Base-by-base conservation (phyloP, 1,140 invertebrate genomes). In the Harpegnathos saltator region DNA sequence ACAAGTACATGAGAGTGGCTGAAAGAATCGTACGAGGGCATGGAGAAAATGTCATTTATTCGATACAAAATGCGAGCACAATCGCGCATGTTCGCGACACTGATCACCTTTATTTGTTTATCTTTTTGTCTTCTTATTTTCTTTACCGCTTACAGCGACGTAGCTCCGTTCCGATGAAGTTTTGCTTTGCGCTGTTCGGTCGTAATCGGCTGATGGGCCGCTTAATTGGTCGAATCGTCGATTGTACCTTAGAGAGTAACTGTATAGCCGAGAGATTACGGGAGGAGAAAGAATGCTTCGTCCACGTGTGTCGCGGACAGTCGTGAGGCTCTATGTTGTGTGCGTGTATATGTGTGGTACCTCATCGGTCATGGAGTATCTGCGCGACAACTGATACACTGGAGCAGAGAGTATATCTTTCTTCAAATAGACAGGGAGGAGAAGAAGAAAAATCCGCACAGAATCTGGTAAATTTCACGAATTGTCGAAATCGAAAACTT, bases 21-120 rank as follows among this genome's bases (percentile, higher is more conserved):
- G 0, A 78, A 22, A 78, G 7, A 78, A 68, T 68, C 12, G 26
- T 69, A 33, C 22, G 9, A 68, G 22, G 17, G 15, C 15, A 26
- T 83, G 81, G 81, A 83, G 81, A 83, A 83, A 83, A 83, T 83
- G 81, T 83, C n/a, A 52, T 83, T 83, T 83, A 83, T 83, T 83
- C 50, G 44, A 83, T 83, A 83, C 54, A 83, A 83, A 83, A 83
- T 77, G 81, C 81, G 69, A 83, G 74, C 73, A 68, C 38, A 38
- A 38, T 58, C 63, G 63, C 54, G 24, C 73, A 77, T 29, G 38
- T 24, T 80, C 62, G 81, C 62, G 50, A 68, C 38, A 44, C 22
- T 73, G 54, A 77, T 48, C 61, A 24, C 33, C 26, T 73, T 12
- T 73, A 44, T 9, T 44, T 44, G 9, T 44, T 44, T 44, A 44